These are phyloP conservation scores for human (Homo sapiens) DNA, from an alignment of 2,113 vertebrate genomes.

Conservation along the genomic window GRCh38 chr2:24672001-24672500, in stretches of 20 bases:
- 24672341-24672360: background rate
- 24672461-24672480: too few relatives aligned
- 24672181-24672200: background rate
- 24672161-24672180: background rate
- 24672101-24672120: background rate
- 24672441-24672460: too few relatives aligned
- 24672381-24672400: background rate
- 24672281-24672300: background rate
- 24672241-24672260: background rate
- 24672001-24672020: background rate
- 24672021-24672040: background rate
- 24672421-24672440: too few relatives aligned
- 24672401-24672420: too few relatives aligned
- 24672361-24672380: background rate
- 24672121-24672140: background rate
- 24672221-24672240: background rate
- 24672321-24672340: background rate
- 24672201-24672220: background rate
- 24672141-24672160: background rate
- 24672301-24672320: background rate
- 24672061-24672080: background rate
- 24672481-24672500: too few relatives aligned
- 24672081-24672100: slow-evolving; percentile 10
- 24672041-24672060: background rate
- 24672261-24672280: background rate